These are phyloP conservation scores for Indicator indicator DNA, from an alignment of 2,113 vertebrate genomes.

Conservation along the genomic window DNA sequence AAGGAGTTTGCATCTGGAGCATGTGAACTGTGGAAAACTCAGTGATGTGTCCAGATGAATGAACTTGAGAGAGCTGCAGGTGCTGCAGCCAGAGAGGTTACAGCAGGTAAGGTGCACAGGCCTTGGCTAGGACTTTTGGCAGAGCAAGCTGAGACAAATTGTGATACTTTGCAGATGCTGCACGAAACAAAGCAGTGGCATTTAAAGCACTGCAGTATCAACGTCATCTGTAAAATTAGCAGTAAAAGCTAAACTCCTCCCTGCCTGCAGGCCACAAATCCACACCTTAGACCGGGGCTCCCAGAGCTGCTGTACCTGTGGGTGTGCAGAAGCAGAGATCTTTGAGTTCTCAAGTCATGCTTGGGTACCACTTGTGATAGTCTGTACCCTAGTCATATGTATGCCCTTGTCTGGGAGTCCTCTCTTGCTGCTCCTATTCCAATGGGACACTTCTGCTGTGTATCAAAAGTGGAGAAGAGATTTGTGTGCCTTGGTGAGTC, in stretches of 20 bases:
- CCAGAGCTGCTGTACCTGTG: not conserved
- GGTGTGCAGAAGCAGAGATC: not conserved
- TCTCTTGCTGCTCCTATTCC: not conserved
- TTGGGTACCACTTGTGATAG: not conserved
- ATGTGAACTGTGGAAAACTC: not conserved
- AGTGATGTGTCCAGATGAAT: not conserved
- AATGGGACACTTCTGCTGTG: not conserved
- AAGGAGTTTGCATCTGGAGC: not conserved
- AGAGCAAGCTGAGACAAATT: not conserved
- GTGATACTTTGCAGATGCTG: not conserved
- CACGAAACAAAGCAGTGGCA: not conserved
- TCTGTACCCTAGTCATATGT: not conserved
- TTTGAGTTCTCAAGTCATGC: not conserved
- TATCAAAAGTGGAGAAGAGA: not conserved
- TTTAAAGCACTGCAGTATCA: not conserved
- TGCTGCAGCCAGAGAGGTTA: not conserved
- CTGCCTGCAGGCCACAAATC: not conserved
- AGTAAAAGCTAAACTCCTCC: not conserved
- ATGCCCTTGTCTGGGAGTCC: not conserved
- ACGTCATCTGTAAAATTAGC: not conserved
- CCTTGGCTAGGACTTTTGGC: slow-evolving; percentile 1
- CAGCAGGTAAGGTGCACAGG: not conserved
- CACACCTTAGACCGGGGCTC: not conserved
- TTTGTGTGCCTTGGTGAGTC: slow-evolving; percentile 6
- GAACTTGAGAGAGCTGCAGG: not conserved